Evolutionary conservation across 2,113 vertebrate species (phyloP), one percentile per base, ranked within the genome.

Genomic region (Mesitornis unicolor): DNA sequence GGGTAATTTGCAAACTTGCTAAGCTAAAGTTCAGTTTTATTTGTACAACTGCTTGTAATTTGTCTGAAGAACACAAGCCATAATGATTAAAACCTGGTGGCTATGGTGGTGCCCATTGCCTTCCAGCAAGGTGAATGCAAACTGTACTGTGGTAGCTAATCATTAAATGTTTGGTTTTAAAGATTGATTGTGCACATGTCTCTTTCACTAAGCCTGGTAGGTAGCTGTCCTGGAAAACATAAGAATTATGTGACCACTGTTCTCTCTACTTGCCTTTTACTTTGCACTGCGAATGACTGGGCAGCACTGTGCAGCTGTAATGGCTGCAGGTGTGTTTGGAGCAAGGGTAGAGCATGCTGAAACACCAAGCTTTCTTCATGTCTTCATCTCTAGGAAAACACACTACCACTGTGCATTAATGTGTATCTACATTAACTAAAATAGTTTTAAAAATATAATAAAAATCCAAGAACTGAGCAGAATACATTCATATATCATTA

Each of bases 231-330:
- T 50, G 47, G 42, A n/a, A 26, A 85, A 10, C 10, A 2, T 28
- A 35, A 54, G 53, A 82, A 18, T n/a, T 13, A 29, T 29, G 6
- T 29, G 31, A 10, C 13, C 10, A 9, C 4, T 35, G 10, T 38
- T 7, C 16, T 75, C 9, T 36, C 18, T 42, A 26, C 7, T 45
- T 78, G n/a, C n/a, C 36, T 68, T 64, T 80, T 35, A 20, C 21
- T 89, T 70, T 31, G 20, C 1, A 0, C 15, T 16, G 2, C 45
- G 45, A 42, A 40, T 75, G 50, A 43, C 16, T 0, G 0, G 21
- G 11, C 16, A 63, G 36, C 17, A 7, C 35, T 60, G 18, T 21
- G n/a, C 31, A 45, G 48, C 53, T 81, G 6, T 77, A 5, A n/a
- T 33, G 31, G 29, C 59, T 77, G 26, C 36, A 20, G 2, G 1